Percentiles rank a stretch among this genome's conserved stretches.
phyloP scores from a whole-genome alignment of 2,113 vertebrate genomes.

The Lagopus leucura region DNA sequence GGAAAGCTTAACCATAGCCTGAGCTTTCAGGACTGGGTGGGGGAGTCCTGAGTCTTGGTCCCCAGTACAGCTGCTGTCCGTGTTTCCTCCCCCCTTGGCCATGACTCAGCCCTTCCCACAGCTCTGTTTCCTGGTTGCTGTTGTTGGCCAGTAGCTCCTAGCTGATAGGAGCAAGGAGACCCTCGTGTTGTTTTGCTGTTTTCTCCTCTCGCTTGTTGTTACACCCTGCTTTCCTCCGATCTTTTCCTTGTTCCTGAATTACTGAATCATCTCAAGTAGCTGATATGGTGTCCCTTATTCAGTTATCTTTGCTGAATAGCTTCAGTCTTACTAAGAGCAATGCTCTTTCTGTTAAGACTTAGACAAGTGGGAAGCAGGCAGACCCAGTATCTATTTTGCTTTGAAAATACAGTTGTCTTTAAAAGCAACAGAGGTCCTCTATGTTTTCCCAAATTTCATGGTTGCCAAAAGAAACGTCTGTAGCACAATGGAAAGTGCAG shows the following conservation, averaged over 20 bases:
- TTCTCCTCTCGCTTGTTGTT: neutral
- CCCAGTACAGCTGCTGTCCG: neutral
- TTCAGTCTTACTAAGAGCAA: neutral
- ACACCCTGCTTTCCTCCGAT: neutral
- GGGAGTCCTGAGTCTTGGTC: no score
- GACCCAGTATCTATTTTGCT: neutral
- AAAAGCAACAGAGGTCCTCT: neutral
- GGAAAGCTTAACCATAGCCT: neutral
- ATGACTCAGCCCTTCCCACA: constrained; percentile 57
- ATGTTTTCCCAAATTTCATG: neutral
- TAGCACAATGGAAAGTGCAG: no score
- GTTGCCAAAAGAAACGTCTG: neutral
- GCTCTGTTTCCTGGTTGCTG: constrained; percentile 50
- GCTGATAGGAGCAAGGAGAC: constrained; percentile 13
- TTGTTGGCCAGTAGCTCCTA: constrained; percentile 42
- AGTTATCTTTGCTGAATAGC: neutral
- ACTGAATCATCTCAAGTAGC: neutral
- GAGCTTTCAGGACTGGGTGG: neutral
- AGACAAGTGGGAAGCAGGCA: neutral
- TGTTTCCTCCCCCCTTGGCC: neutral
- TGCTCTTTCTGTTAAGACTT: neutral
- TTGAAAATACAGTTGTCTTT: constrained; percentile 6
- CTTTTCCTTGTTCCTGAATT: neutral
- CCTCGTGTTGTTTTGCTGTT: neutral
- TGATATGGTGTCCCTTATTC: neutral